These are phyloP conservation scores for Ostrea edulis DNA, from an alignment of 1,140 invertebrate species.

Conservation along the genomic window DNA sequence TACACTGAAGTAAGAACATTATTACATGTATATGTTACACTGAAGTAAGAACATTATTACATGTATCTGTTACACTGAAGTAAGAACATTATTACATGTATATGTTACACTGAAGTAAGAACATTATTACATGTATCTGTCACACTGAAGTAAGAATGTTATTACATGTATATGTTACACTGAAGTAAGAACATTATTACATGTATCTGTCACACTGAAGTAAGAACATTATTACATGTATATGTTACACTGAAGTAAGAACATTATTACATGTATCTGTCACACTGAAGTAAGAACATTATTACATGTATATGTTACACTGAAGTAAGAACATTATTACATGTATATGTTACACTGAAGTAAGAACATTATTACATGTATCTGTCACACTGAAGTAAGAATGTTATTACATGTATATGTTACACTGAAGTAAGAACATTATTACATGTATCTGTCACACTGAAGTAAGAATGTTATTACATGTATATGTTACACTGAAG, in stretches of 20 bases:
- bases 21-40: slow-evolving; percentile 82
- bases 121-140: slow-evolving; percentile 80
- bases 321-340: slow-evolving; percentile 79
- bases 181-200: slow-evolving; percentile 79
- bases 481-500: slow-evolving; percentile 85
- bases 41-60: slow-evolving; percentile 79
- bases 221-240: slow-evolving; percentile 59
- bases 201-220: slow-evolving; percentile 85
- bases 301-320: slow-evolving; percentile 82
- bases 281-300: slow-evolving; percentile 82
- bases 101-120: slow-evolving; percentile 86
- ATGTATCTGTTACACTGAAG: slow-evolving; percentile 85
- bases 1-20: slow-evolving; percentile 82
- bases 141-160: slow-evolving; percentile 82
- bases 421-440: slow-evolving; percentile 82
- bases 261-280: slow-evolving; percentile 80
- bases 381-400: slow-evolving; percentile 86
- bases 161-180: slow-evolving; percentile 82
- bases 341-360: slow-evolving; percentile 85
- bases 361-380: slow-evolving; percentile 59
- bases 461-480: slow-evolving; percentile 79
- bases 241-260: slow-evolving; percentile 86
- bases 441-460: slow-evolving; percentile 82
- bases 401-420: slow-evolving; percentile 80
- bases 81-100: slow-evolving; percentile 59